Percentiles rank a stretch among this genome's conserved stretches.
Conservation (phyloP, 2,888 invertebrate genomes). For the Sepiola atlantica region DNA sequence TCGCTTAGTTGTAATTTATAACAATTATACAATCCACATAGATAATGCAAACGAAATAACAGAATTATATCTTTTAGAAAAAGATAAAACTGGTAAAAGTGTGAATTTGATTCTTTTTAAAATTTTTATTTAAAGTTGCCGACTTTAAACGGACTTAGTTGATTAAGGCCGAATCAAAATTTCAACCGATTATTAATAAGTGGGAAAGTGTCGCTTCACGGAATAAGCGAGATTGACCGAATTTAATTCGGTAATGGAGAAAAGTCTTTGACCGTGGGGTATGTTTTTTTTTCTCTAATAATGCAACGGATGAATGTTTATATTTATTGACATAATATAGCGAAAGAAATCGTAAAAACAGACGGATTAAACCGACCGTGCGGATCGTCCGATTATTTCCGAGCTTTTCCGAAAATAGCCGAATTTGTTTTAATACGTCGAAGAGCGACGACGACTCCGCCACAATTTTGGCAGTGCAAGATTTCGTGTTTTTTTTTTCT, state of each 20-base stretch:
- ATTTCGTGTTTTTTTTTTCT: constrained; percentile 11
- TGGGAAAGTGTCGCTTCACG: background rate
- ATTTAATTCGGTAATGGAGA: background rate
- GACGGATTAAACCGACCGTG: background rate
- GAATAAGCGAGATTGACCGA: constrained; percentile 18
- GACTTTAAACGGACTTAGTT: background rate
- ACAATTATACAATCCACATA: background rate
- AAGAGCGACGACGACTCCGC: constrained; percentile 44
- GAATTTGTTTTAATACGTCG: background rate
- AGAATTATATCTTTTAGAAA: background rate
- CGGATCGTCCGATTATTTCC: constrained; percentile 9
- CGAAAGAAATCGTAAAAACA: background rate
- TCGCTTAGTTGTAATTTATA: background rate
- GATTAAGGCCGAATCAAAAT: constrained; percentile 7
- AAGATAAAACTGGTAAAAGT: background rate
- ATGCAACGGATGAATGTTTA: background rate
- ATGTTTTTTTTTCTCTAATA: background rate
- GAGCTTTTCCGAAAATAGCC: background rate
- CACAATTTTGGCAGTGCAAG: constrained; percentile 35
- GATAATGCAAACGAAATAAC: background rate
- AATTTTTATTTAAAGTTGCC: background rate
- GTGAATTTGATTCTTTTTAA: background rate
- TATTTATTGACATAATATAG: background rate
- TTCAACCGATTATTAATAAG: background rate
- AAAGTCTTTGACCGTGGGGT: background rate